Conservation (phyloP, 2,797 vertebrate genomes). For the Buphagus erythrorhynchus region DNA sequence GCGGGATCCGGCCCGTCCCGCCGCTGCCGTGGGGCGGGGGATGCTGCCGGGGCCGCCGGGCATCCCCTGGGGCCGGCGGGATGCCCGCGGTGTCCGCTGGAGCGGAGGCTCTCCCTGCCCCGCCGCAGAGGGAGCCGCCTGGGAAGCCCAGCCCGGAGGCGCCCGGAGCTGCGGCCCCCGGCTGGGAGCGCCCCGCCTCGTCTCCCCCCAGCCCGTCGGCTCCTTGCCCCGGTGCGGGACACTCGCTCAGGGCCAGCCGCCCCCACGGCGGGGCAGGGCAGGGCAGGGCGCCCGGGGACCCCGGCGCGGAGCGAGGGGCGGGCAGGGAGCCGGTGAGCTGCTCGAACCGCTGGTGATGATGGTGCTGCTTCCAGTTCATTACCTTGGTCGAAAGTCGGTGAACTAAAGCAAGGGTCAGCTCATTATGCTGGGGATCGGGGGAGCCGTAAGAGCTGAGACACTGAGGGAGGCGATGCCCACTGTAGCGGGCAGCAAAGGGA, state of each 20-base stretch:
- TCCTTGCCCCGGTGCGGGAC: background rate
- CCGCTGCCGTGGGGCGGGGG: background rate
- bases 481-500: background rate
- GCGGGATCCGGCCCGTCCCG: background rate
- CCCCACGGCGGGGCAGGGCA: background rate
- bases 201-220: rapidly evolving
- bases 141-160: background rate
- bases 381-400: slow-evolving; percentile 15
- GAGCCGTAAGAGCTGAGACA: background rate
- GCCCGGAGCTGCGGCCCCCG: background rate
- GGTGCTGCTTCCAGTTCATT: background rate
- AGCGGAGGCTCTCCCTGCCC: background rate
- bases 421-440: slow-evolving; percentile 27
- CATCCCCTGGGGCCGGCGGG: background rate
- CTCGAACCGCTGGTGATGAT: background rate
- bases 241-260: background rate
- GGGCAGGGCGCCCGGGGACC: background rate
- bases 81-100: background rate
- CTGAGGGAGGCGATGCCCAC: background rate
- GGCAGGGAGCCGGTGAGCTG: background rate
- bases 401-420: slow-evolving; percentile 50
- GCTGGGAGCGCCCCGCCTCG: background rate
- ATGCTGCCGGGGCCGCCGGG: background rate
- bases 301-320: background rate
- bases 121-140: background rate